These are phyloP conservation scores for Drosophila rubida DNA, from an alignment of 2,888 invertebrate genomes.

Conservation along the genomic window DNA sequence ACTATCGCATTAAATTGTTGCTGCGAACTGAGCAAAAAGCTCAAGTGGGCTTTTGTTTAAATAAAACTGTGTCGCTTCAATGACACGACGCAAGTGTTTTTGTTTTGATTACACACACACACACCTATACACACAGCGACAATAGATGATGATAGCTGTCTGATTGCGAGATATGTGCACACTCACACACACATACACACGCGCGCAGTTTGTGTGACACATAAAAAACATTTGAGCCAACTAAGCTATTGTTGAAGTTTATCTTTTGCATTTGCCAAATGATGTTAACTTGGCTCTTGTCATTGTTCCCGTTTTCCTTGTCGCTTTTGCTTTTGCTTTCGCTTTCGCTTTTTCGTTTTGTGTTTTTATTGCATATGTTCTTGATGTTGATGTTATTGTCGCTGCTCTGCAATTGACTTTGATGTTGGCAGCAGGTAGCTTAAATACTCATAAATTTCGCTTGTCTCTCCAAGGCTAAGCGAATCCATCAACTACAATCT, in stretches of 20 bases:
- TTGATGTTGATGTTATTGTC: constrained; percentile 15
- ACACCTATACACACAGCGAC: constrained; percentile 16
- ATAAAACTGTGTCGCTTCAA: constrained; percentile 72
- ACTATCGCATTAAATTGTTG: constrained; percentile 57
- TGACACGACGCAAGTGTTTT: constrained; percentile 62
- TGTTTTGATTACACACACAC: constrained; percentile 69
- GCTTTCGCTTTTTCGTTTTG: background rate
- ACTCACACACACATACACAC: constrained; percentile 4
- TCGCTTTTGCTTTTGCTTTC: constrained; percentile 15
- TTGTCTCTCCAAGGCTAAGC: constrained; percentile 26
- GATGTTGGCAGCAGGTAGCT: constrained; percentile 62
- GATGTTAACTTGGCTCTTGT: constrained; percentile 56
- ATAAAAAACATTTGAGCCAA: constrained; percentile 68
- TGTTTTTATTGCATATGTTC: constrained; percentile 6
- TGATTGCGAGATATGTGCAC: constrained; percentile 48
- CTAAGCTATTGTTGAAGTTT: constrained; percentile 76
- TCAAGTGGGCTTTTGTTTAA: constrained; percentile 77
- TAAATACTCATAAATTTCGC: constrained; percentile 59
- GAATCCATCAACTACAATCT: constrained; percentile 41
- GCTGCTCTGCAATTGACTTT: constrained; percentile 42
- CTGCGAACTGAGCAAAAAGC: constrained; percentile 65
- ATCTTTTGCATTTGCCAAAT: constrained; percentile 73
- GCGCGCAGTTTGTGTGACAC: constrained; percentile 51
- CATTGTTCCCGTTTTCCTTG: constrained; percentile 29
- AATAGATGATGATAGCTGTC: constrained; percentile 55